These are phyloP conservation scores for Micoletzkya japonica DNA, from an alignment of 2,888 invertebrate genomes.

Conservation along the genomic window DNA sequence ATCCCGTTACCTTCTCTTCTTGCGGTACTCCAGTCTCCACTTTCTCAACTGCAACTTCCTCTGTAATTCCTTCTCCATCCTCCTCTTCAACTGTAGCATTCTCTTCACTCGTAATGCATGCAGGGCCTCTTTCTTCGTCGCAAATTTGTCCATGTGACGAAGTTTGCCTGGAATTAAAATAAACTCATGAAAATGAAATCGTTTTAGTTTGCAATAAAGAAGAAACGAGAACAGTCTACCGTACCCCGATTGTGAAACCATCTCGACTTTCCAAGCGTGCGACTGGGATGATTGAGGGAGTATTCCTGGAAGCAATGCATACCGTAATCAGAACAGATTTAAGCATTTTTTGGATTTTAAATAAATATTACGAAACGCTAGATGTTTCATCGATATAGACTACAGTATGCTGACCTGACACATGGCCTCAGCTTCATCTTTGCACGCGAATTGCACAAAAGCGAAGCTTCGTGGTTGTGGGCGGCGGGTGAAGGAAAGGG, in stretches of 20 bases:
- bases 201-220: no score
- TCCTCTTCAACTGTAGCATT: background rate
- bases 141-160: background rate
- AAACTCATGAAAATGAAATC: no score
- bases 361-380: background rate
- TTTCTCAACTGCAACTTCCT: constrained; percentile 13
- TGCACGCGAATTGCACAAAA: constrained; percentile 22
- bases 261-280: background rate
- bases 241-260: constrained; percentile 27
- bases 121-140: background rate
- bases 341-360: background rate
- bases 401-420: constrained; percentile 7
- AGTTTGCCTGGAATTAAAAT: no score
- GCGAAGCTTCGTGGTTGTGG: constrained; percentile 16
- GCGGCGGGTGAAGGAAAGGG: background rate
- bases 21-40: constrained; percentile 13
- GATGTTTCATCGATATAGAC: background rate
- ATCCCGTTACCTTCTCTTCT: constrained; percentile 14
- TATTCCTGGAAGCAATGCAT: constrained; percentile 1
- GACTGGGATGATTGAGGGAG: constrained; percentile 18
- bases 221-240: background rate
- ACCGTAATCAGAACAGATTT: background rate
- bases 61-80: constrained; percentile 11
- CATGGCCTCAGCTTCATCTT: constrained; percentile 20
- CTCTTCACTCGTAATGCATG: background rate